Evolutionary conservation across 2,888 invertebrate species (phyloP).

Genomic region (Drosophila emarginata): DNA sequence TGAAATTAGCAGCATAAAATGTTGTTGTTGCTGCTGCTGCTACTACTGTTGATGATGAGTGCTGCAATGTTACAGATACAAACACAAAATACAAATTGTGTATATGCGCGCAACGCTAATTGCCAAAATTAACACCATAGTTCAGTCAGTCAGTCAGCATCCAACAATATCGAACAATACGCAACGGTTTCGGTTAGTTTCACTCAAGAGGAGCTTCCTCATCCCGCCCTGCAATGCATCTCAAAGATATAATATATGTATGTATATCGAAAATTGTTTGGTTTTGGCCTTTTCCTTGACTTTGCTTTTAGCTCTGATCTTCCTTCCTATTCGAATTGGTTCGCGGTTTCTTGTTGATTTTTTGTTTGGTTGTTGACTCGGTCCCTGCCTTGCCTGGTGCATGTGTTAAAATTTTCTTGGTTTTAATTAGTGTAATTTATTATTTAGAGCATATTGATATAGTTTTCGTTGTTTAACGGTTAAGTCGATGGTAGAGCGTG

Average conservation of each 20-base stretch:
- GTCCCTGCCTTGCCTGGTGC: conserved; percentile 22
- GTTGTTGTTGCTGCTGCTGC: conserved; percentile 10
- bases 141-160: conserved; percentile 23
- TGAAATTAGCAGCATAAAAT: conserved; percentile 79
- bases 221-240: conserved; percentile 20
- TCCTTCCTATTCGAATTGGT: conserved; percentile 20
- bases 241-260: conserved; percentile 29
- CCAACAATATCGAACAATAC: conserved; percentile 44
- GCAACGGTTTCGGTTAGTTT: conserved; percentile 65
- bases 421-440: conserved; percentile 81
- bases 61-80: conserved; percentile 64
- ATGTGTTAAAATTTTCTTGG: conserved; percentile 78
- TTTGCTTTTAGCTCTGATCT: conserved; percentile 27
- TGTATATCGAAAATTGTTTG: conserved; percentile 18
- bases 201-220: conserved; percentile 55
- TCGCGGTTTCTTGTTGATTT: conserved; percentile 39
- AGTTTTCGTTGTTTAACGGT: conserved; percentile 76
- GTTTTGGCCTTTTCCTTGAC: conserved; percentile 25
- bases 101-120: conserved; percentile 63
- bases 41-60: background rate
- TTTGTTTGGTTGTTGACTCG: conserved; percentile 36
- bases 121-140: conserved; percentile 73
- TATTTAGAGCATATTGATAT: conserved; percentile 80
- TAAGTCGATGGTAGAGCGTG: conserved; percentile 45
- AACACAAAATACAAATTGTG: conserved; percentile 35